Conservation (phyloP, 2,888 invertebrate genomes). For the Drepana falcataria region DNA sequence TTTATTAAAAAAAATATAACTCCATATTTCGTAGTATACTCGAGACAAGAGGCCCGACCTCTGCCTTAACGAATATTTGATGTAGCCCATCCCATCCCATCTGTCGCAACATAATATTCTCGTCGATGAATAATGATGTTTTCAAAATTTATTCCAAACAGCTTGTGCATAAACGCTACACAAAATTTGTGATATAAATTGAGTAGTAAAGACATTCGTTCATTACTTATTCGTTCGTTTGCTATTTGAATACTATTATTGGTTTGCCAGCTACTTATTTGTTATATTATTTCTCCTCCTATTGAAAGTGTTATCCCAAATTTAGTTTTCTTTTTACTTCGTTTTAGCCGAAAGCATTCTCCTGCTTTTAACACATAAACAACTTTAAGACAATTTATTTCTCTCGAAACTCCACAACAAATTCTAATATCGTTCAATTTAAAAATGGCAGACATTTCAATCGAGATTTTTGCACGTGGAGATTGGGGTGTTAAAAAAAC, state of each 20-base stretch:
- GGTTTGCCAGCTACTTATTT: too few relatives aligned
- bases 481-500: slow-evolving; percentile 20
- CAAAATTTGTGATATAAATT: neutral
- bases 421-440: slow-evolving; percentile 19
- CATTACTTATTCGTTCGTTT: too few relatives aligned
- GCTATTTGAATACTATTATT: too few relatives aligned
- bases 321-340: neutral
- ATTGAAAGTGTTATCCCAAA: too few relatives aligned
- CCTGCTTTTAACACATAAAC: neutral
- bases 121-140: slow-evolving; percentile 63
- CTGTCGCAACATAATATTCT: slow-evolving; percentile 45
- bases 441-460: slow-evolving; percentile 33
- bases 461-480: slow-evolving; percentile 9
- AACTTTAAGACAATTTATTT: neutral
- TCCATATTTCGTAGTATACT: neutral
- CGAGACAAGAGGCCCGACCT: neutral
- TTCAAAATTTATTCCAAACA: slow-evolving; percentile 48
- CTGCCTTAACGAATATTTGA: slow-evolving; percentile 46
- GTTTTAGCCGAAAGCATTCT: neutral
- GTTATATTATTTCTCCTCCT: too few relatives aligned
- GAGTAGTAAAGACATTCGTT: neutral
- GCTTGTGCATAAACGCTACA: slow-evolving; percentile 29
- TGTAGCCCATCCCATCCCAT: slow-evolving; percentile 48
- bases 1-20: neutral
- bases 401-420: neutral